Conservation (phyloP, 2,888 invertebrate species). For the Brachypterus glaber region DNA sequence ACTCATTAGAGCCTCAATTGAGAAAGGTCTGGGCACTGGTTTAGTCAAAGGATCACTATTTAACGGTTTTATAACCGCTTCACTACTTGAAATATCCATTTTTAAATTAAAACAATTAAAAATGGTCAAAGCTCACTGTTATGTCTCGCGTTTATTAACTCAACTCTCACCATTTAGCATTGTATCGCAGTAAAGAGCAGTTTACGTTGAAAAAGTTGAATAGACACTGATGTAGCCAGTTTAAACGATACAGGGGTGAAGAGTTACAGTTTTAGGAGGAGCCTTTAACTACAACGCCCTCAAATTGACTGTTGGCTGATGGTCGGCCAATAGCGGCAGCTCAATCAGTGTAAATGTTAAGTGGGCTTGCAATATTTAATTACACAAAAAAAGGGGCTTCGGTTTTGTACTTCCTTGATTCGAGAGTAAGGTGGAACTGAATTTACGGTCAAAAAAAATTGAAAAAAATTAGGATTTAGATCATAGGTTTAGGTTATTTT, state of each 20-base stretch:
- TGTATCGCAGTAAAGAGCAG: too few relatives aligned
- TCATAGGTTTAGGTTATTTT: too few relatives aligned
- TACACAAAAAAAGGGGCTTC: slow-evolving; percentile 11
- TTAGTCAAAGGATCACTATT: slow-evolving; percentile 30
- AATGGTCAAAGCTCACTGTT: too few relatives aligned
- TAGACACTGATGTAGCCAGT: slow-evolving; percentile 24
- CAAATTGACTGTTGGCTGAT: slow-evolving; percentile 23
- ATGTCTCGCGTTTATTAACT: too few relatives aligned
- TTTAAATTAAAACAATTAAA: not conserved
- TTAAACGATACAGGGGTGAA: slow-evolving; percentile 14
- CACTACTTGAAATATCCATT: slow-evolving; percentile 27
- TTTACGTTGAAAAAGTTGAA: slow-evolving; percentile 22
- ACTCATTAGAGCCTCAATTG: slow-evolving; percentile 52
- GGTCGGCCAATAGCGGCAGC: slow-evolving; percentile 20
- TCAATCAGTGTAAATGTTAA: slow-evolving; percentile 23
- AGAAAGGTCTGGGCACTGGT: slow-evolving; percentile 50
- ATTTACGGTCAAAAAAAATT: too few relatives aligned
- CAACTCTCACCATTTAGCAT: too few relatives aligned
- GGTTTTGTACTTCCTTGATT: too few relatives aligned
- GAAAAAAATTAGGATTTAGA: too few relatives aligned
- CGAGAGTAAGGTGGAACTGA: too few relatives aligned
- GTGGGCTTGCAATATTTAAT: slow-evolving; percentile 25
- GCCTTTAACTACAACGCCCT: slow-evolving; percentile 21
- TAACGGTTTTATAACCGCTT: slow-evolving; percentile 22
- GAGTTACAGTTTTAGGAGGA: slow-evolving; percentile 21